Evolutionary conservation across 2,113 vertebrate species (phyloP).

Genomic region (Ammospiza nelsoni): DNA sequence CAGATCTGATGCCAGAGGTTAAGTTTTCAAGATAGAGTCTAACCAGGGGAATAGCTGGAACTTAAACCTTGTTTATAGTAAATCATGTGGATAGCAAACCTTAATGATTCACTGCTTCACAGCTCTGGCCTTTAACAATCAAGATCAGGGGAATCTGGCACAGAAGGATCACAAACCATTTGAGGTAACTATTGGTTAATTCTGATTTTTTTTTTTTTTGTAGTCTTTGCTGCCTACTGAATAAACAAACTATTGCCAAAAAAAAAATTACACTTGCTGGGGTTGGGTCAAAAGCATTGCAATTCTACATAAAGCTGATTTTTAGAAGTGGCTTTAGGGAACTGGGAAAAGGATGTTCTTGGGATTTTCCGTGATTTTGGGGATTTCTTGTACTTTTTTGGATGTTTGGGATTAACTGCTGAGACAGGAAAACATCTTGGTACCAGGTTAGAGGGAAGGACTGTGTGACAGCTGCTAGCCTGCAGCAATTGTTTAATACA

Average conservation of each 20-base stretch:
- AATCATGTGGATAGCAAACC: constrained; percentile 9
- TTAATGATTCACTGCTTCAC: not conserved
- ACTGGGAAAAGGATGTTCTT: not conserved
- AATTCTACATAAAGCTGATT: not conserved
- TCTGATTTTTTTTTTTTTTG: not conserved
- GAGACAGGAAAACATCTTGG: not conserved
- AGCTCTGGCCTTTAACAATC: not conserved
- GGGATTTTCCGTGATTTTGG: not conserved
- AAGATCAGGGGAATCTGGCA: not conserved
- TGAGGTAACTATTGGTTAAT: not conserved
- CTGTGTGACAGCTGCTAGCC: not conserved
- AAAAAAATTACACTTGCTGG: not conserved
- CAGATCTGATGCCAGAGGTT: not conserved
- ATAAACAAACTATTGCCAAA: not conserved
- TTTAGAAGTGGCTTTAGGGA: not conserved
- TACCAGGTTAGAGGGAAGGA: not conserved
- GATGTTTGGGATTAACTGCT: not conserved
- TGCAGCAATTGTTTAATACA: not conserved
- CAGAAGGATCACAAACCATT: not conserved
- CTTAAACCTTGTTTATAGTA: constrained; percentile 41
- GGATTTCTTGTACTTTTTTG: not conserved
- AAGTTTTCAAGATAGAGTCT: not conserved
- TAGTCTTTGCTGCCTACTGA: not conserved
- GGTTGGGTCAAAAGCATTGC: not conserved
- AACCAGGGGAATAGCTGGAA: constrained; percentile 17